Evolutionary conservation across 2,113 vertebrate genomes (phyloP).

Genomic region (Heterotilapia buettikoferi): DNA sequence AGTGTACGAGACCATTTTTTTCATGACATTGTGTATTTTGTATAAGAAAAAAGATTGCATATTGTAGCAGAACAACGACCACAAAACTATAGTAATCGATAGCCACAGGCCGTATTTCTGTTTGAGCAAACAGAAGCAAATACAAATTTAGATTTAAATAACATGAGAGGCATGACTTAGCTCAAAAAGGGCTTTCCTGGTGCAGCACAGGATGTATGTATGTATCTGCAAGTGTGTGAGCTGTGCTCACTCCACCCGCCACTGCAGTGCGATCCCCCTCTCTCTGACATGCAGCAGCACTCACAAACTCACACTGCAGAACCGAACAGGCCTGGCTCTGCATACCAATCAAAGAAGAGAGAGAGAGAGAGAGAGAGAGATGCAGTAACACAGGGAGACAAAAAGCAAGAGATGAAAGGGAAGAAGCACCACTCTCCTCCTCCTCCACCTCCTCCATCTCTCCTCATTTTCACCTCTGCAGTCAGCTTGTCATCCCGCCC

Average conservation of each 20-base stretch:
- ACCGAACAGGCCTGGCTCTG: constrained; percentile 53
- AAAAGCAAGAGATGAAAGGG: neutral
- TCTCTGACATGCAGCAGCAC: constrained; percentile 51
- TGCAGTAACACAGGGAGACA: neutral
- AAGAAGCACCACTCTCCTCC: neutral
- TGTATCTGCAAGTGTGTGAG: neutral
- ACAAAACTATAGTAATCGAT: neutral
- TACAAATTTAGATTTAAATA: neutral
- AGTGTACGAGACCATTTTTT: neutral
- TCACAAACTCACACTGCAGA: constrained; percentile 74
- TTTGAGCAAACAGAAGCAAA: neutral
- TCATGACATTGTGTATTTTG: neutral
- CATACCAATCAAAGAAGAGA: constrained; percentile 61
- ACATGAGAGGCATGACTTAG: constrained; percentile 5
- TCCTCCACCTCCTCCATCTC: neutral
- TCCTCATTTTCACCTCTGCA: constrained; percentile 40
- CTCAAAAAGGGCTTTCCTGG: constrained; percentile 49
- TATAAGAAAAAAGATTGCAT: neutral
- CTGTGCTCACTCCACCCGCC: constrained; percentile 13
- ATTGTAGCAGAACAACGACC: neutral
- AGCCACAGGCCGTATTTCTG: neutral
- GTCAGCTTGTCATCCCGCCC: constrained; percentile 15
- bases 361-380: neutral
- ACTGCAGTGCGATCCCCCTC: constrained; percentile 63
- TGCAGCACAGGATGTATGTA: constrained; percentile 10